Conservation (phyloP, 2,113 vertebrate genomes). For the Melanostigma gelatinosum region DNA sequence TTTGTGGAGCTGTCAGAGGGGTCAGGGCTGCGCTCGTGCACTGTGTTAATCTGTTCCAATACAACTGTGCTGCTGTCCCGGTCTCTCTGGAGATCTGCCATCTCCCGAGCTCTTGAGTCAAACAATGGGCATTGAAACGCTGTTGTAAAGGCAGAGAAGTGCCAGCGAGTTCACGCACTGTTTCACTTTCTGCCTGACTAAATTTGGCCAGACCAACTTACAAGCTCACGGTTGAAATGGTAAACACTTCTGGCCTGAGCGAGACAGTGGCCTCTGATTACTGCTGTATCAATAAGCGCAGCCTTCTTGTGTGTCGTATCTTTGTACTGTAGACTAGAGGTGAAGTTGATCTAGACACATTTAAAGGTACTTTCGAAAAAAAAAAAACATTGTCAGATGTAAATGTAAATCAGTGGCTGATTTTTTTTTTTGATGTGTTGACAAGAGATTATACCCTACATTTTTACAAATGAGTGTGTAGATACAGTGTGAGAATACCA, state of each 20-base stretch:
- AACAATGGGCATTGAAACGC: conserved; percentile 57
- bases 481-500: conserved; percentile 44
- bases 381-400: conserved; percentile 59
- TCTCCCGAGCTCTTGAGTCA: conserved; percentile 36
- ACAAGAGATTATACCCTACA: conserved; percentile 66
- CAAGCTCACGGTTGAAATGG: conserved; percentile 36
- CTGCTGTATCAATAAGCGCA: conserved; percentile 62
- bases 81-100: conserved; percentile 64
- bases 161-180: conserved; percentile 18
- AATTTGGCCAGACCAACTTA: conserved; percentile 27
- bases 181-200: conserved; percentile 32
- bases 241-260: conserved; percentile 59
- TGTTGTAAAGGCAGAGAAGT: conserved; percentile 35
- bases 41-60: conserved; percentile 71
- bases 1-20: conserved; percentile 58
- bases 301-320: conserved; percentile 77
- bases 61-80: conserved; percentile 49
- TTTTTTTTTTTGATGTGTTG: conserved; percentile 70
- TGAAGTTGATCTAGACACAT: conserved; percentile 70
- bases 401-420: conserved; percentile 74
- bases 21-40: conserved; percentile 45
- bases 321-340: conserved; percentile 78
- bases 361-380: conserved; percentile 61
- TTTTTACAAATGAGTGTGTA: conserved; percentile 54
- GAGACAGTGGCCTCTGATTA: conserved; percentile 68